Conservation (phyloP, 2,888 invertebrate species). For the Pristionchus arcanus region DNA sequence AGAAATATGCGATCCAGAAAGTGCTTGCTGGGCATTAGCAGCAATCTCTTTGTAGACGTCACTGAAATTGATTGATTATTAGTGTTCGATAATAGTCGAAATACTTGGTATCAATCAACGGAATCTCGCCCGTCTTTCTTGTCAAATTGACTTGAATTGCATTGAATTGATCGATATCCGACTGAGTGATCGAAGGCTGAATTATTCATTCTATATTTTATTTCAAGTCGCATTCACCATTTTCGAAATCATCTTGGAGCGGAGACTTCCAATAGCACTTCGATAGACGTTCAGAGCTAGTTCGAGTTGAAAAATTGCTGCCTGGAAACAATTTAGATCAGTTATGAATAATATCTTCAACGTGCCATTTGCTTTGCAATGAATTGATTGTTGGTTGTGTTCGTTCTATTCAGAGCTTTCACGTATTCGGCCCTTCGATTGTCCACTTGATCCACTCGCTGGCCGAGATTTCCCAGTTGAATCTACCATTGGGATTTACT, state of each 20-base stretch:
- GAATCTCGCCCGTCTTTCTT: slow-evolving; percentile 3
- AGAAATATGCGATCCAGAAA: background rate
- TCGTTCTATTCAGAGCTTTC: slow-evolving; percentile 22
- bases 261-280: background rate
- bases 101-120: slow-evolving; percentile 15
- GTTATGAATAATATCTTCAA: background rate
- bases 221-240: background rate
- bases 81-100: background rate
- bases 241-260: background rate
- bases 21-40: background rate
- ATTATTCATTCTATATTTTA: background rate
- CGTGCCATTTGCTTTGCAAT: background rate
- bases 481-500: background rate
- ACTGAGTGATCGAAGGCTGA: background rate
- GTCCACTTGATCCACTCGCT: slow-evolving; percentile 13
- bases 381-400: background rate
- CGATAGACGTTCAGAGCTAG: background rate
- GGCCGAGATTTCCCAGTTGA: background rate
- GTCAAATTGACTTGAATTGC: background rate
- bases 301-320: background rate
- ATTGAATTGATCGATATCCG: slow-evolving; percentile 5
- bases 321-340: background rate
- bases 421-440: background rate
- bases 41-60: slow-evolving; percentile 15
- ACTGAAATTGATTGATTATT: background rate